Base-by-base conservation (phyloP, 2,113 vertebrate species). In the Nycticebus coucang region DNA sequence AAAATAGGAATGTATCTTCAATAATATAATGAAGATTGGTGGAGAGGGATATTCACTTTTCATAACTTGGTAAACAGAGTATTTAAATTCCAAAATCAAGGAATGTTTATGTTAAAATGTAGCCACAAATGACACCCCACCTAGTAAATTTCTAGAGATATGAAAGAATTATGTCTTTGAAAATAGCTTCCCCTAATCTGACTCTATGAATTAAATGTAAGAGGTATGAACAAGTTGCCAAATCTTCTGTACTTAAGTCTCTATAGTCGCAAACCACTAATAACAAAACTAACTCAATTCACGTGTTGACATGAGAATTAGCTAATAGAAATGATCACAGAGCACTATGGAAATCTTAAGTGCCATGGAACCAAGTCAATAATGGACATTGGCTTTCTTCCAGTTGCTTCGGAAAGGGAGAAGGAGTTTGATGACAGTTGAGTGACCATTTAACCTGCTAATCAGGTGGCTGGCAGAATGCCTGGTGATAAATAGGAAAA, bases 371-470 rank as follows among this genome's bases (percentile, higher is more conserved):
- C 53, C 57, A 89, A 94, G 96, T 94, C 94, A 96, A 2, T 95
- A 87, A 94, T 94, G 94, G 91, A 92, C 24, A 0, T 6, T 97
- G 97, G 97, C 80, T 81, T 77, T 79, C 82, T 87, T 96, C 97
- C 97, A 97, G 69, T 57, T 93, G 59, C 92, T 93, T 35, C 91
- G 91, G 78, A 94, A 93, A 95, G 57, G 72, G 84, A 96, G 62
- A 82, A 96, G 35, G 93, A 69, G 59, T 96, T 95, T 0, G 83
- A 89, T 97, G 96, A 95, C 91, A 95, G 83, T 24, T 66, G 96
- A 97, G 90, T 97, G 97, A 97, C 90, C 95, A 89, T 91, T 97
- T 94, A 95, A 97, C 94, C 95, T 94, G 57, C 86, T 97, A 83
- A 95, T 97, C 92, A 95, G 87, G 92, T 41, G 21, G 79, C 84